phyloP scores from a whole-genome alignment of 2,888 invertebrate genomes.

The Gymnocheta viridis region DNA sequence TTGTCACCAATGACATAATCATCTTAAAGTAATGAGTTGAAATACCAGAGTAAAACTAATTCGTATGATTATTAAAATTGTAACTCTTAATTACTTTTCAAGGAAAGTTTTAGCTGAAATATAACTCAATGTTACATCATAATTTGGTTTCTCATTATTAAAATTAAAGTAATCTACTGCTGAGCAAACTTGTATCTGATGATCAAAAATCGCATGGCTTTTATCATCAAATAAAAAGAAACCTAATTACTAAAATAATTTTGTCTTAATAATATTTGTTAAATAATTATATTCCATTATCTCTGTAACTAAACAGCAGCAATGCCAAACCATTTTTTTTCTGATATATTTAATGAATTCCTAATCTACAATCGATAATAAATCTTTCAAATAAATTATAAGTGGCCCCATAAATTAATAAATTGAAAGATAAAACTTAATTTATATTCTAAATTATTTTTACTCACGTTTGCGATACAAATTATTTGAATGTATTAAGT shows the following conservation, averaged over 20 bases:
- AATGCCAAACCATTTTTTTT: background rate
- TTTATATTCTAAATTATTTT: constrained; percentile 20
- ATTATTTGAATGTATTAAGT: constrained; percentile 27
- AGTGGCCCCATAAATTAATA: constrained; percentile 55
- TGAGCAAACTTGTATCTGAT: too few relatives aligned
- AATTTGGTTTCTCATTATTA: too few relatives aligned
- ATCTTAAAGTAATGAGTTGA: too few relatives aligned
- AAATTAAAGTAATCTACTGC: too few relatives aligned
- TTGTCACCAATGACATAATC: too few relatives aligned
- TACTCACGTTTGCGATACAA: background rate
- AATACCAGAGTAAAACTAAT: too few relatives aligned
- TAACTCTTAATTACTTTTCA: too few relatives aligned
- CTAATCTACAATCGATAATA: constrained; percentile 53
- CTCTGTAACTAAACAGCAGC: background rate
- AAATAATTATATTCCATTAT: constrained; percentile 1
- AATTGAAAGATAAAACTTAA: constrained; percentile 52
- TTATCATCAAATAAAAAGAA: background rate
- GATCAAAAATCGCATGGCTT: background rate
- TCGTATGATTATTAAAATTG: too few relatives aligned
- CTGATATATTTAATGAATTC: constrained; percentile 46
- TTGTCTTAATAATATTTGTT: background rate
- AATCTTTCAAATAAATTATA: constrained; percentile 33
- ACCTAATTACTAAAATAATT: background rate
- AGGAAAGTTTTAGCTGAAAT: too few relatives aligned
- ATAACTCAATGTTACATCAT: too few relatives aligned